These are phyloP conservation scores for Mayetiola destructor DNA, from an alignment of 2,888 invertebrate genomes.

Conservation along the genomic window DNA sequence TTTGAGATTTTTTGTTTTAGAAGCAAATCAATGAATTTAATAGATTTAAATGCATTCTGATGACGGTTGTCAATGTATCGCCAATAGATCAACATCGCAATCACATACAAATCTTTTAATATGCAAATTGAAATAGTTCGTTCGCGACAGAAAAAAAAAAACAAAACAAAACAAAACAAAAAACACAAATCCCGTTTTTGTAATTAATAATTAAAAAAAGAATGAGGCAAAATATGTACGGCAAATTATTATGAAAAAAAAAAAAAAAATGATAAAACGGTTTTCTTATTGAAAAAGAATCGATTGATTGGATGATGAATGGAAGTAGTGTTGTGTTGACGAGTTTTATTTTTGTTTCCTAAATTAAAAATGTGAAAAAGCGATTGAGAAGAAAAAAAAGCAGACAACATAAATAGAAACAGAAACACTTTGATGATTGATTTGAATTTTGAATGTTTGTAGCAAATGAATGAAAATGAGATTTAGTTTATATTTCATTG, in stretches of 20 bases:
- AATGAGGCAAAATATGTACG: too few species aligned
- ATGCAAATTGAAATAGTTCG: neutral
- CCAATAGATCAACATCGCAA: neutral
- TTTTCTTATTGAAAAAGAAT: conserved; percentile 2
- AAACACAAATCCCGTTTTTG: conserved; percentile 6
- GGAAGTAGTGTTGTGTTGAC: too few species aligned
- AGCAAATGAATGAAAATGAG: neutral
- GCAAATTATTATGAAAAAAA: conserved; percentile 8
- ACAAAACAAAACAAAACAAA: too few species aligned
- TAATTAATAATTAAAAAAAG: too few species aligned
- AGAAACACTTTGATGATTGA: neutral
- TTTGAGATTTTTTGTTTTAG: too few species aligned
- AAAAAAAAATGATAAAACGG: neutral
- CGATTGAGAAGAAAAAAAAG: neutral
- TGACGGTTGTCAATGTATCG: too few species aligned
- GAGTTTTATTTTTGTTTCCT: too few species aligned
- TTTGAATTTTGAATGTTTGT: conserved; percentile 6
- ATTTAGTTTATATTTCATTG: too few species aligned
- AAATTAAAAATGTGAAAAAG: neutral
- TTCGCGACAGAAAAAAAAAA: neutral
- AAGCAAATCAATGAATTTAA: conserved; percentile 12
- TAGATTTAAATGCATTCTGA: neutral
- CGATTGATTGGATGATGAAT: too few species aligned
- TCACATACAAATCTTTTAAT: neutral
- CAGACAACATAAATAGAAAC: too few species aligned